These are phyloP conservation scores for Arctopsyche grandis DNA, from an alignment of 1,140 invertebrate genomes.

Conservation along the genomic window DNA sequence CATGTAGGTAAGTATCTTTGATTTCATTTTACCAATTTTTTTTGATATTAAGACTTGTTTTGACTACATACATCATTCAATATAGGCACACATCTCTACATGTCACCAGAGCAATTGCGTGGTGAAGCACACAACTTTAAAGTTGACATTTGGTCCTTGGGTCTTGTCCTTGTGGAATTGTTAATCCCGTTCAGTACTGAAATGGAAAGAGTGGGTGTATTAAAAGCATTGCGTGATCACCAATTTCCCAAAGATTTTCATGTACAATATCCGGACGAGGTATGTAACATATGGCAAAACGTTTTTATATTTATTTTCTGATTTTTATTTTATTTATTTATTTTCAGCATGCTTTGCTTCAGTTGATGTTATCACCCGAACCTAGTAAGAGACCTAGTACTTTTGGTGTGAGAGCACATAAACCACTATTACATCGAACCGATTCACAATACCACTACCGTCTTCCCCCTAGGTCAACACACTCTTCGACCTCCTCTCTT, in stretches of 20 bases:
- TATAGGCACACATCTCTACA: slow-evolving; percentile 91
- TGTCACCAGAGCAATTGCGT: slow-evolving; percentile 94
- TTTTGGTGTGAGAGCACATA: slow-evolving; percentile 69
- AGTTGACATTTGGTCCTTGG: slow-evolving; percentile 96
- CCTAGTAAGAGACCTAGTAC: slow-evolving; percentile 82
- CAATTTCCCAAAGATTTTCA: slow-evolving; percentile 79
- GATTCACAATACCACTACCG: slow-evolving; percentile 47
- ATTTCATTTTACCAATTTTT: neutral
- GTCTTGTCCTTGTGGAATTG: slow-evolving; percentile 93
- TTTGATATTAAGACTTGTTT: neutral
- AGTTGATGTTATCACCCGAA: slow-evolving; percentile 79
- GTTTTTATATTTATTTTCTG: slow-evolving; percentile 25
- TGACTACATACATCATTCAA: slow-evolving; percentile 1
- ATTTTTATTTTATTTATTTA: slow-evolving; percentile 46
- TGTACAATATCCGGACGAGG: slow-evolving; percentile 74
- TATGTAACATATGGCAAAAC: slow-evolving; percentile 58
- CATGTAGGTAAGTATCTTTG: slow-evolving; percentile 65
- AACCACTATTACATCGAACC: slow-evolving; percentile 46
- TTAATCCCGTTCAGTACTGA: slow-evolving; percentile 89
- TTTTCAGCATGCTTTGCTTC: slow-evolving; percentile 76
- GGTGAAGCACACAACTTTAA: slow-evolving; percentile 89
- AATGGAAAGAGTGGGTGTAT: slow-evolving; percentile 81
- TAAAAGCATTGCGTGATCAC: slow-evolving; percentile 72
- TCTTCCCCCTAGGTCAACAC: slow-evolving; percentile 36
- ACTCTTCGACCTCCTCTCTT: slow-evolving; percentile 39